These are phyloP conservation scores for Drosophila sordidula DNA, from an alignment of 2,888 invertebrate species.

Conservation along the genomic window DNA sequence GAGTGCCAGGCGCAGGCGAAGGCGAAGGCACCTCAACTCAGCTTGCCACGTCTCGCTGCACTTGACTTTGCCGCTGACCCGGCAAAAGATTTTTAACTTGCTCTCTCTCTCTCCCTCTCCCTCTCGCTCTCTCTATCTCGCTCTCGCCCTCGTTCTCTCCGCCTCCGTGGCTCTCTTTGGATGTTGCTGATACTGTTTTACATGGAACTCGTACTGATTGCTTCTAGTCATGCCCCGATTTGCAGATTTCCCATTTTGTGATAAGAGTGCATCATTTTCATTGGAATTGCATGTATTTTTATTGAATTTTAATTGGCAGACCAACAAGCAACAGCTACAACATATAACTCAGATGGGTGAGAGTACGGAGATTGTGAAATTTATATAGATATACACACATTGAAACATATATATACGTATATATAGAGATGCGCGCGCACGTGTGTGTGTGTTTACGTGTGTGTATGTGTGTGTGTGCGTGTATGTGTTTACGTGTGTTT, in stretches of 20 bases:
- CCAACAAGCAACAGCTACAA: slow-evolving; percentile 47
- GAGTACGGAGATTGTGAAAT: background rate
- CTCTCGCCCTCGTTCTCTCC: background rate
- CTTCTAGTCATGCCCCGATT: slow-evolving; percentile 84
- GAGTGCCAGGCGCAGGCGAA: slow-evolving; percentile 12
- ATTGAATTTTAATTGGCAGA: slow-evolving; percentile 82
- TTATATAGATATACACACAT: background rate
- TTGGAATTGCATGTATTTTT: slow-evolving; percentile 76
- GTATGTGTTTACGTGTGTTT: background rate
- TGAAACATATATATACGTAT: background rate
- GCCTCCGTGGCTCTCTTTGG: slow-evolving; percentile 32
- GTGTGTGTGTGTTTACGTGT: background rate
- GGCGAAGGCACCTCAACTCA: slow-evolving; percentile 17
- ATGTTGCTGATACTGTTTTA: slow-evolving; percentile 80
- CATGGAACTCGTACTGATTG: slow-evolving; percentile 84
- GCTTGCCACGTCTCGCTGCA: slow-evolving; percentile 55
- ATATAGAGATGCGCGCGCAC: background rate
- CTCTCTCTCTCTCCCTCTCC: slow-evolving; percentile 3
- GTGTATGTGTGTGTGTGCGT: background rate
- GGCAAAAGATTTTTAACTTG: slow-evolving; percentile 60
- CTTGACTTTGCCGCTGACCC: slow-evolving; percentile 79
- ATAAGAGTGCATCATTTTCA: slow-evolving; percentile 76
- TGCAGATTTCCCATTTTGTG: slow-evolving; percentile 72
- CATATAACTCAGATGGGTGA: slow-evolving; percentile 18
- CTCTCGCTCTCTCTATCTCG: background rate